Evolutionary conservation across 2,888 invertebrate species (phyloP), one percentile per base, ranked within the genome.

Genomic region (Vanessa cardui): DNA sequence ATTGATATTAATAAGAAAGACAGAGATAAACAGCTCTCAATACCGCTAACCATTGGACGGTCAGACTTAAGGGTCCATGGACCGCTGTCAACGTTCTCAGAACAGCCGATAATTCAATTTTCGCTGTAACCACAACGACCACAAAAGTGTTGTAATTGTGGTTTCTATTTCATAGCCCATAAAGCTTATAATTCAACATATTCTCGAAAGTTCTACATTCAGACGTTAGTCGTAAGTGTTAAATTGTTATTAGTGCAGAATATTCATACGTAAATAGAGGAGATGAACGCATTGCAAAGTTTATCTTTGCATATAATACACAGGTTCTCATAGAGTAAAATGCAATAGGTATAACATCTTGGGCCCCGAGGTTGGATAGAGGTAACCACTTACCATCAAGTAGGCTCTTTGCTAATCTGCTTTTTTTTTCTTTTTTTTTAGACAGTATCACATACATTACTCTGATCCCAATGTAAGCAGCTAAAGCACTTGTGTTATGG

Each of bases 21-120:
- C 21, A 60, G 15, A 49, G 8, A n/a, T 8, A 12, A 26, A 44
- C n/a, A 26, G 16, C 20, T 16, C n/a, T 4, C 6, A n/a, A 52
- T 44, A 52, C 26, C 50, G 7, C n/a, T 62, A 39, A 39, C 39
- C 44, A 12, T 45, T 62, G 62, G 62, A 18, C 20, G 26, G 21
- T 52, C 9, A 52, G 44, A 44, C 45, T 62, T 39, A 52, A 62
- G 44, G 52, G 44, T 47, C 31, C 15, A 9, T 18, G 56, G 46
- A 64, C 64, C 64, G 64, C 49, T 64, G 64, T 64, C 58, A 64
- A 49, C 64, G 58, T 58, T 58, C 64, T 44, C 64, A 7, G 49
- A 58, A 49, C 49, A 64, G 39, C 26, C 58, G 58, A 64, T 64
- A 64, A 64, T 58, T 64, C 49, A 58, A 64, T 64, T 64, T 64